These are phyloP conservation scores for Hoplias malabaricus DNA, from an alignment of 2,113 vertebrate species.

Conservation along the genomic window DNA sequence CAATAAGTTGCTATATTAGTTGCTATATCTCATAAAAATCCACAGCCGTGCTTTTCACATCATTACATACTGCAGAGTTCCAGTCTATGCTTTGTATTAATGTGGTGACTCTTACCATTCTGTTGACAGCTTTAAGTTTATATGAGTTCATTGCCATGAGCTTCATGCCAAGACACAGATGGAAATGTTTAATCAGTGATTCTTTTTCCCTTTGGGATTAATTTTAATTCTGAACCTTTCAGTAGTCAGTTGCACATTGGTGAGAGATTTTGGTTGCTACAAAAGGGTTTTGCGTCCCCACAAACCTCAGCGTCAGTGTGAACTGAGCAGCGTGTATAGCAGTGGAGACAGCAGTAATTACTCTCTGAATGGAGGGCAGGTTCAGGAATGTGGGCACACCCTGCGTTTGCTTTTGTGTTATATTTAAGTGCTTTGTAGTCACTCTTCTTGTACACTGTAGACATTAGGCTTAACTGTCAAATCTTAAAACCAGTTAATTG, in stretches of 20 bases:
- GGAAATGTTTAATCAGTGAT: constrained; percentile 1
- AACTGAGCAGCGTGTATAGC: not conserved
- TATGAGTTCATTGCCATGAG: not conserved
- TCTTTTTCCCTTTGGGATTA: not conserved
- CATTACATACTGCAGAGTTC: too few species aligned
- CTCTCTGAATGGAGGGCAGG: constrained; percentile 26
- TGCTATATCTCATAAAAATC: too few species aligned
- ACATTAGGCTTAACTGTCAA: constrained; percentile 17
- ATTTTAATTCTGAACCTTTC: not conserved
- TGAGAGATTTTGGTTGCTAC: constrained; percentile 19
- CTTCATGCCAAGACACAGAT: constrained; percentile 14
- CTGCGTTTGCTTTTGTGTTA: constrained; percentile 11
- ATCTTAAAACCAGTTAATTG: constrained; percentile 24
- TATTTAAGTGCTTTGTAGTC: constrained; percentile 6
- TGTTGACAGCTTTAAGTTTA: constrained; percentile 3
- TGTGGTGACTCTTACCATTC: not conserved
- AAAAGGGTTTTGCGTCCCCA: too few species aligned
- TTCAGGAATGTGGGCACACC: constrained; percentile 38
- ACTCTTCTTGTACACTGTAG: constrained; percentile 15
- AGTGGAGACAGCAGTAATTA: constrained; percentile 26
- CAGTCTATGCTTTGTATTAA: too few species aligned
- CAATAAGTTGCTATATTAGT: too few species aligned
- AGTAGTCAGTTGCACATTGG: not conserved
- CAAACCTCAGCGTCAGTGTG: constrained; percentile 26
- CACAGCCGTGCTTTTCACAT: too few species aligned